Base-by-base conservation (phyloP, 1,140 invertebrate species). In the Eurytemora carolleeae region DNA sequence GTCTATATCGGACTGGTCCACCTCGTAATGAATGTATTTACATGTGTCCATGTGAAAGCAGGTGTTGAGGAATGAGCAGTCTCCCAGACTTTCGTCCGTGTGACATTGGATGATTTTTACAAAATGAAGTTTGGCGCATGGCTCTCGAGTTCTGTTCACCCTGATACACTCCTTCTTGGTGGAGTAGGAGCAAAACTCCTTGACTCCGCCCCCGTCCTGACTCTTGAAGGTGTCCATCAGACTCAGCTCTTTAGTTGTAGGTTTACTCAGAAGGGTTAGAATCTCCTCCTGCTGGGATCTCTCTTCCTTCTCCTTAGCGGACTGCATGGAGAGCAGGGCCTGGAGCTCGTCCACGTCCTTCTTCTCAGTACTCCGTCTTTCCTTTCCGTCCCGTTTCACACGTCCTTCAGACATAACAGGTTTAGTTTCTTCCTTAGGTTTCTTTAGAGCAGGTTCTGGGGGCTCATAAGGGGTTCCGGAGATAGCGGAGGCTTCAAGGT, bases 1-100 rank as follows among this genome's bases (percentile, higher is more conserved):
- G 7, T 44, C 7, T 12, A 44, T 44, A n/a, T 44, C 31, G 7
- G 31, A 44, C n/a, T 44, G 7, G 31, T 93, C 88, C 1, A 94
- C 87, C 75, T 91, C 85, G 71, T 93, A 94, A 72, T 93, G 89
- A 21, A 94, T 88, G 76, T 92, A 93, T 73, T 96, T 97, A 79
- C 93, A 97, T 55, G 86, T 91, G 66, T 96, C 91, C 92, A 98
- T 97, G 70, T 98, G 93, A 70, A 97, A 98, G 71, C 93, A 97
- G 0, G 93, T 98, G 70, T 98, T 97, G 0, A 97, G 77, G 73
- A 97, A 97, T 53, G 91, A 96, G 72, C 93, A 97, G 71, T 97
- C 93, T 0, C 93, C 93, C 3, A 97, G 76, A 0, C 86, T 81
- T 73, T 96, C 92, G 72, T 97, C 94, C 0, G 94, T 98, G 71